Base-by-base conservation (phyloP, 2,797 vertebrate genomes). In the Spinus olivaceus region DNA sequence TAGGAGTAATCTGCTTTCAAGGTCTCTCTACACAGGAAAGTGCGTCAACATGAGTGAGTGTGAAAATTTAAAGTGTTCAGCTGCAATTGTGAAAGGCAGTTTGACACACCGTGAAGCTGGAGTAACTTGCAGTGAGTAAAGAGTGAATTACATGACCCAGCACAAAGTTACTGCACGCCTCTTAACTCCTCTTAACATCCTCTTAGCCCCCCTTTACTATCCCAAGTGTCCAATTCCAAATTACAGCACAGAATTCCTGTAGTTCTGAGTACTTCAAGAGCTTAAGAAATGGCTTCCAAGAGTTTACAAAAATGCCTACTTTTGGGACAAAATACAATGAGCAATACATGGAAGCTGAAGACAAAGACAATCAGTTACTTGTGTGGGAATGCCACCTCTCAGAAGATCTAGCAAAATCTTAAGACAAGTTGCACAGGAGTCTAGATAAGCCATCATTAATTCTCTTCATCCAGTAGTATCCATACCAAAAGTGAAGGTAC, bases 31-130 rank as follows among this genome's bases (percentile, higher is more conserved):
- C 11, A n/a, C 1, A n/a, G 42, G 28, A 27, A 61, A 82, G 64
- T 2, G 22, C 27, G 57, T 81, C 20, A 71, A 27, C 12, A 32
- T 0, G 5, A 85, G 10, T 0, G 0, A 88, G 44, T 10, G 22
- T 7, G 28, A 65, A 88, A 64, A 72, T 24, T 35, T 27, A 7
- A 63, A 86, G 70, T 21, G 8, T 24, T 71, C 70, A 74, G 72
- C 47, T 71, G 50, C 49, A n/a, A 71, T 2, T 46, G 12, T 28
- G 61, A 78, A 72, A 89, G 76, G 24, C 24, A n/a, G 27, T 65
- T 79, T 72, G 25, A 86, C 21, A 49, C 46, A 19, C 14, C 1
- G 0, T 28, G 51, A 65, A 51, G 33, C 33, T 53, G 30, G 19
- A 71, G 46, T 10, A 59, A 59, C 51, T 23, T 14, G 22, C 42